Conservation (phyloP, 1,140 invertebrate species). For the Pogonognathellus flavescens region DNA sequence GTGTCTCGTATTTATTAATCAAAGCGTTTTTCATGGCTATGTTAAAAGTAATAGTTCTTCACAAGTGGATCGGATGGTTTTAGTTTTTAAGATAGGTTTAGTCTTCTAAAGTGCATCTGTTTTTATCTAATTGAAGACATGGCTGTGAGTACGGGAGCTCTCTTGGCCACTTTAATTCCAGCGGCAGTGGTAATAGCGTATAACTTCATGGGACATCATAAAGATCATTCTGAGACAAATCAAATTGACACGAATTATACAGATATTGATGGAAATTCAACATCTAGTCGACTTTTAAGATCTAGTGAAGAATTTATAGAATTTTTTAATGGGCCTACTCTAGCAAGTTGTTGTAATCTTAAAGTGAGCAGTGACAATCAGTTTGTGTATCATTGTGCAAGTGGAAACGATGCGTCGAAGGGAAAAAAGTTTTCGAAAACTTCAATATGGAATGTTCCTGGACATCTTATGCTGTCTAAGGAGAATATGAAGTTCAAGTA, state of each 20-base stretch:
- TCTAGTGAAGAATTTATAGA: constrained; percentile 4
- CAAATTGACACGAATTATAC: not conserved
- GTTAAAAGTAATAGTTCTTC: not conserved
- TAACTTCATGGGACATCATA: constrained; percentile 48
- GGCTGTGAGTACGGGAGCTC: constrained; percentile 50
- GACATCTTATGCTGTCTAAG: constrained; percentile 7
- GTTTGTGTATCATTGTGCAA: constrained; percentile 11
- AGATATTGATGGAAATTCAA: not conserved
- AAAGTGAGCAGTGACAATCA: constrained; percentile 38
- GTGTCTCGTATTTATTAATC: too few relatives aligned
- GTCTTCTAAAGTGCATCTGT: not conserved
- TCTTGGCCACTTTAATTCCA: constrained; percentile 55
- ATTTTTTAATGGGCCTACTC: constrained; percentile 8
- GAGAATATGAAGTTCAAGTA: constrained; percentile 46
- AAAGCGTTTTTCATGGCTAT: not conserved
- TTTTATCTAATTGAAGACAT: not conserved
- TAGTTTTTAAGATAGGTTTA: not conserved
- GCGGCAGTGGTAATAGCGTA: constrained; percentile 51
- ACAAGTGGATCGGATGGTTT: not conserved
- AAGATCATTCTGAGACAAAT: not conserved
- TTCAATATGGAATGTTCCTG: constrained; percentile 41
- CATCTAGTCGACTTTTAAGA: not conserved
- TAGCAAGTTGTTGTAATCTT: constrained; percentile 37
- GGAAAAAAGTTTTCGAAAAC: constrained; percentile 9
- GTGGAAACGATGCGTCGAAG: not conserved